phyloP scores from a whole-genome alignment of 2,888 invertebrate species.

The Amphimallon solstitiale region DNA sequence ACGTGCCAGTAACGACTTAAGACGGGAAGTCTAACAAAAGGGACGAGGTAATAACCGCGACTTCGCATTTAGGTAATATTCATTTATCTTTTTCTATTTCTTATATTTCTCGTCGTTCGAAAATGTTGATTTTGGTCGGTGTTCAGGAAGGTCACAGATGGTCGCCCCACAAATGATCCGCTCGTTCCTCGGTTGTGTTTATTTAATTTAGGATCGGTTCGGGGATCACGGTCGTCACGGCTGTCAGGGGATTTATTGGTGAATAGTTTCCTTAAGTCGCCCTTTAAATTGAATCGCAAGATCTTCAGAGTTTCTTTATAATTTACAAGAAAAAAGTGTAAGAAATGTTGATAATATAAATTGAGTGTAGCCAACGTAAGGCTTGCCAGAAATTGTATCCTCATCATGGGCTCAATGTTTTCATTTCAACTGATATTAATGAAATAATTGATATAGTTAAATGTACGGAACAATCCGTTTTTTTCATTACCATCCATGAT shows the following conservation, averaged over 20 bases:
- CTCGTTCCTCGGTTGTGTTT: constrained; percentile 26
- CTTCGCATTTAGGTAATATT: constrained; percentile 14
- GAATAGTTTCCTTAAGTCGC: constrained; percentile 28
- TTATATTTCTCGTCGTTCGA: constrained; percentile 2
- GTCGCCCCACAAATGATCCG: constrained; percentile 27
- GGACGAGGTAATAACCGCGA: constrained; percentile 36
- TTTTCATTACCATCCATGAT: too few species aligned
- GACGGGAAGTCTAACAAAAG: constrained; percentile 57
- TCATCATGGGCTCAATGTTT: too few species aligned
- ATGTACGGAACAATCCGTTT: too few species aligned
- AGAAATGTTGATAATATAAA: not conserved
- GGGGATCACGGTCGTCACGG: constrained; percentile 23
- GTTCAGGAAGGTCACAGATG: constrained; percentile 21
- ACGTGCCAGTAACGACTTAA: constrained; percentile 52
- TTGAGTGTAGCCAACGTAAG: too few species aligned
- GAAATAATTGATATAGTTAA: too few species aligned
- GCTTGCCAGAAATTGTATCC: too few species aligned
- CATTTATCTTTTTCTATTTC: not conserved
- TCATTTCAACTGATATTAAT: too few species aligned
- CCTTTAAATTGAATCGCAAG: constrained; percentile 22
- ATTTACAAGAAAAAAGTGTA: not conserved
- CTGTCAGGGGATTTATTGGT: constrained; percentile 20
- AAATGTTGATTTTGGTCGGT: not conserved
- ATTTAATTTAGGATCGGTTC: constrained; percentile 25
- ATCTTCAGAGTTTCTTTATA: constrained; percentile 1